A percentile compares a stretch with the other conserved stretches of the same genome.
phyloP scores from a whole-genome alignment of 2,888 invertebrate genomes.

The Acrobeloides nanus region DNA sequence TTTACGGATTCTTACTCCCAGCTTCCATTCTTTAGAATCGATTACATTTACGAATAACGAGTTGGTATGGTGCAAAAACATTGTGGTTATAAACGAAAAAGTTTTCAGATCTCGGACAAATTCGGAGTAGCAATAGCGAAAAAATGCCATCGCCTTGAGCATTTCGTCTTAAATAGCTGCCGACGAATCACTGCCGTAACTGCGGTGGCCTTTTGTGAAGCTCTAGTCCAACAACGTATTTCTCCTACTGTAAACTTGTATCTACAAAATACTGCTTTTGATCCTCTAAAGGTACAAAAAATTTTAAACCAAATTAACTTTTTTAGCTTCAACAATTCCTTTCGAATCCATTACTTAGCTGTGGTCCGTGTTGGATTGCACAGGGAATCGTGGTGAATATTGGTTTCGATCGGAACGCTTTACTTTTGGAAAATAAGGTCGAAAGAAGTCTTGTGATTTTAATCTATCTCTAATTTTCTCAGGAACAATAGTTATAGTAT shows the following conservation, averaged over 20 bases:
- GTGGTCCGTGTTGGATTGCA: slow-evolving; percentile 8
- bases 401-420: slow-evolving; percentile 9
- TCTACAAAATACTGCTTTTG: slow-evolving; percentile 6
- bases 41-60: slow-evolving; percentile 1
- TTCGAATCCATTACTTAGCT: slow-evolving; percentile 3
- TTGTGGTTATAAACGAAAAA: background rate
- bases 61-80: slow-evolving; percentile 2
- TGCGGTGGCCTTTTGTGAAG: slow-evolving; percentile 8
- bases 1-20: slow-evolving; percentile 4
- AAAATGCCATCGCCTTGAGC: slow-evolving; percentile 2
- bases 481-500: too few species aligned
- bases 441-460: slow-evolving; percentile 4
- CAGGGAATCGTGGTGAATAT: slow-evolving; percentile 3
- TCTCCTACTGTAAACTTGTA: background rate
- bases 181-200: slow-evolving; percentile 6
- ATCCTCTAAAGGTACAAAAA: slow-evolving; percentile 4
- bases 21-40: slow-evolving; percentile 3
- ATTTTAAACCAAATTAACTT: background rate
- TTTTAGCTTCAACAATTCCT: slow-evolving; percentile 6
- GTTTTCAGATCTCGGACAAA: slow-evolving; percentile 10
- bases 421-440: slow-evolving; percentile 6
- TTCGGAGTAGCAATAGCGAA: slow-evolving; percentile 6
- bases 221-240: background rate
- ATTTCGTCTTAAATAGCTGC: slow-evolving; percentile 7
- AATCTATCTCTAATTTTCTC: slow-evolving; percentile 8